Evolutionary conservation across 2,797 vertebrate species (phyloP), one percentile per base, ranked within the genome.

Genomic region (Hoplostethus atlanticus): DNA sequence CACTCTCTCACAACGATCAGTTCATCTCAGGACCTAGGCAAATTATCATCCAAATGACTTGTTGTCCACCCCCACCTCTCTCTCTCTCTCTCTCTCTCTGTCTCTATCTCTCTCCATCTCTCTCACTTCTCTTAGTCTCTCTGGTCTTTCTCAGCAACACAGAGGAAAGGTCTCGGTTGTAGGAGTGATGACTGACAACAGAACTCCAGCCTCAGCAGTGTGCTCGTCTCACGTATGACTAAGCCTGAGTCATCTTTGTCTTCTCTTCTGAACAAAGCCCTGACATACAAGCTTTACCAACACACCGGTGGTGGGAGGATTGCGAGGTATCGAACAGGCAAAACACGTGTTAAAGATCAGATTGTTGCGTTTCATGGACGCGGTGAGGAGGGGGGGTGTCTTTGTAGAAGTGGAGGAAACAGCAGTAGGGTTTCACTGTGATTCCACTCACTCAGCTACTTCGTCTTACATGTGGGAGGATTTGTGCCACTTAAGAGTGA

Each of bases 101-200:
- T 21, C 67, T 76, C 61, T 71, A 54, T 71, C 64, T 80, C 53
- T 70, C 74, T 86, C 73, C 55, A 59, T 84, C 65, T 36, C 81
- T 81, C 79, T 84, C 83, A 68, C 31, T 82, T 83, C 73, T 88
- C 73, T 66, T 30, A 48, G 50, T 74, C 76, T 87, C 75, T 80
- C 48, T 60, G 16, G 55, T 58, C 61, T 81, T 90, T 90, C 86
- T 88, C 84, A 83, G 87, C 81, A 89, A 68, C 48, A 73, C 48
- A 30, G 46, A 80, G 70, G 71, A 80, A 88, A 84, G 75, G 79
- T 84, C 67, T 84, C 40, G 68, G 47, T 77, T 73, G 92, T 93
- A 92, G 92, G 92, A 91, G 87, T 72, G 76, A 87, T 93, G 90
- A 94, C 85, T 90, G 87, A 91, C 85, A 92, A 91, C 79, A 87